phyloP scores from a whole-genome alignment of 2,888 invertebrate genomes.

The Zygaena filipendulae region DNA sequence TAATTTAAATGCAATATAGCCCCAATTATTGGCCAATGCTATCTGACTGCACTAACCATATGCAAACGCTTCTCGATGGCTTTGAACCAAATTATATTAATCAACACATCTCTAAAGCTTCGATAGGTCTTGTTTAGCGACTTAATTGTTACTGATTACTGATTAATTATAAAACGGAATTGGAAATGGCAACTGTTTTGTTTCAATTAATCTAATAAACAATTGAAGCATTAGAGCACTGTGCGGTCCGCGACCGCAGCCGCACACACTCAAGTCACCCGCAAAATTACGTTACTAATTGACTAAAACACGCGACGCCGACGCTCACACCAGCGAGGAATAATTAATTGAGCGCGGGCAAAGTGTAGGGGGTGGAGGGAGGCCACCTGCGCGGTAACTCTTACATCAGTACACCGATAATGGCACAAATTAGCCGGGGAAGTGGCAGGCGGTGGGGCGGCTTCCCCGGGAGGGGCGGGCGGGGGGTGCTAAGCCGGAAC shows the following conservation, averaged over 20 bases:
- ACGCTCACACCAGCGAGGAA: slow-evolving; percentile 66
- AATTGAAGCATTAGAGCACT: too few species aligned
- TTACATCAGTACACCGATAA: slow-evolving; percentile 70
- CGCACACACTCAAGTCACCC: slow-evolving; percentile 65
- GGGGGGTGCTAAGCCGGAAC: slow-evolving; percentile 66
- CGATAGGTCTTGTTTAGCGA: too few species aligned
- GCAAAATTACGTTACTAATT: slow-evolving; percentile 70
- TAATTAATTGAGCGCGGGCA: slow-evolving; percentile 65
- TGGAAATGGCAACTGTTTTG: too few species aligned
- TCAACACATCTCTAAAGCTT: too few species aligned
- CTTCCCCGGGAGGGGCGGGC: slow-evolving; percentile 20
- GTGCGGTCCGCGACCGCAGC: slow-evolving; percentile 8
- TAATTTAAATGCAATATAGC: slow-evolving; percentile 62
- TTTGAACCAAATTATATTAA: too few species aligned
- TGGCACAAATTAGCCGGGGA: slow-evolving; percentile 68
- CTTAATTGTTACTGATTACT: too few species aligned
- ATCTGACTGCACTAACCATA: slow-evolving; percentile 31
- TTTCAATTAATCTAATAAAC: too few species aligned
- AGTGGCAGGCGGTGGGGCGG: slow-evolving; percentile 47
- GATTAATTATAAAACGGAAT: too few species aligned
- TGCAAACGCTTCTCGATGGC: too few species aligned
- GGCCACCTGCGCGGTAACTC: slow-evolving; percentile 66
- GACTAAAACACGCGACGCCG: slow-evolving; percentile 69
- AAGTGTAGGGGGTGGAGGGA: slow-evolving; percentile 34
- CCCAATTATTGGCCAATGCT: slow-evolving; percentile 45